Evolutionary conservation across 2,888 invertebrate species (phyloP).

Genomic region (Epirrita christyi): DNA sequence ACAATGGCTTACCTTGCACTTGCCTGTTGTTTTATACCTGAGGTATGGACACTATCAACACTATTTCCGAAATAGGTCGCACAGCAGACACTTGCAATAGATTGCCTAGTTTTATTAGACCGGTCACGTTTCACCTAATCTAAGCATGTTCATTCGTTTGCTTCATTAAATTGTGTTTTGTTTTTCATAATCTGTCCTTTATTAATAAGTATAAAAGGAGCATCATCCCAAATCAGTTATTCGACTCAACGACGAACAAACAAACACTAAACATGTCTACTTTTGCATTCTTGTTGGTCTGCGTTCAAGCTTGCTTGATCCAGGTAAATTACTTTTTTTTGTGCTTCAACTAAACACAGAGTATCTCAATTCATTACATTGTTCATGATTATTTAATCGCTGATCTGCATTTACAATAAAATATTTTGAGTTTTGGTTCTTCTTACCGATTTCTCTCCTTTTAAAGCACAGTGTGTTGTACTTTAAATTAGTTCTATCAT

Average conservation of each 20-base stretch:
- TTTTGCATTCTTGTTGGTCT: slow-evolving; percentile 40
- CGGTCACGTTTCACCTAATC: slow-evolving; percentile 14
- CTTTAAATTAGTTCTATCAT: too few relatives aligned
- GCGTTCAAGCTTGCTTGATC: slow-evolving; percentile 43
- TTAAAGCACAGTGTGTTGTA: too few relatives aligned
- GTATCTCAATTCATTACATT: not conserved
- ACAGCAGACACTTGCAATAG: not conserved
- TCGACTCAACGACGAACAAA: slow-evolving; percentile 14
- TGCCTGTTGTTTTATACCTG: slow-evolving; percentile 23
- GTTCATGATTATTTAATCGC: too few relatives aligned
- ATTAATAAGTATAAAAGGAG: slow-evolving; percentile 33
- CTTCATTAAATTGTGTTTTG: slow-evolving; percentile 8
- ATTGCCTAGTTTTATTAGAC: not conserved
- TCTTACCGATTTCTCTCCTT: too few relatives aligned
- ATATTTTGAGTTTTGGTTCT: too few relatives aligned
- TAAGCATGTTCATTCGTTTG: not conserved
- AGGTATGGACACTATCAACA: slow-evolving; percentile 7
- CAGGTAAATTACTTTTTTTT: slow-evolving; percentile 35
- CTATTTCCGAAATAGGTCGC: slow-evolving; percentile 27
- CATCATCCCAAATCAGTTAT: slow-evolving; percentile 1
- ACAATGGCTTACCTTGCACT: slow-evolving; percentile 11
- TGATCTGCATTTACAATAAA: too few relatives aligned
- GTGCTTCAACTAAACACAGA: too few relatives aligned
- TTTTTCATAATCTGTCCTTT: not conserved
- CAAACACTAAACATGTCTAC: slow-evolving; percentile 35